A percentile compares a stretch with the other conserved stretches of the same genome.
These are phyloP conservation scores for Syngnathoides biaculeatus DNA, from an alignment of 2,113 vertebrate genomes.

Conservation along the genomic window DNA sequence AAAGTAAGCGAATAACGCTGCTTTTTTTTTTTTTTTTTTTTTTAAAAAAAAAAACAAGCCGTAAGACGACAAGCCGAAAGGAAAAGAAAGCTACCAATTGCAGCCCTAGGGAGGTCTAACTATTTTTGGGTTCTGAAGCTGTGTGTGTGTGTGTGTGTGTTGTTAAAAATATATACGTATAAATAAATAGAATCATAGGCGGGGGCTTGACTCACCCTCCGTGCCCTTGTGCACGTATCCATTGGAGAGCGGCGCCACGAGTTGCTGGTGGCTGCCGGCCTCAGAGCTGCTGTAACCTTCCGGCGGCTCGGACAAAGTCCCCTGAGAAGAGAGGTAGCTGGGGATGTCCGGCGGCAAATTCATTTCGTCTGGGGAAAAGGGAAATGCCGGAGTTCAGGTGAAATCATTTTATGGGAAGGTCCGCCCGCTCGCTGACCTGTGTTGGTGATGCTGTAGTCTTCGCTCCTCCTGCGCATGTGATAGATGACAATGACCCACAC, in stretches of 20 bases:
- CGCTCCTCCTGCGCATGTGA: conserved; percentile 89
- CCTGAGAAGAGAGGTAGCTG: conserved; percentile 95
- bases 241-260: conserved; percentile 85
- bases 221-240: conserved; percentile 83
- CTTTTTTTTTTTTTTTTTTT: no score
- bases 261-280: conserved; percentile 95
- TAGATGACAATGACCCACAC: conserved; percentile 99
- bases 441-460: conserved; percentile 96
- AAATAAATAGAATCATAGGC: no score
- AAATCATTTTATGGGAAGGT: neutral
- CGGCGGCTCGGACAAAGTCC: conserved; percentile 91
- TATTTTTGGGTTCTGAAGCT: no score
- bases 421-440: conserved; percentile 78
- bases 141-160: neutral
- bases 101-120: no score
- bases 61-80: no score
- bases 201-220: conserved; percentile 75
- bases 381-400: conserved; percentile 1
- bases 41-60: no score
- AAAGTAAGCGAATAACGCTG: no score
- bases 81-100: neutral
- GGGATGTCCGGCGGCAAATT: conserved; percentile 94
- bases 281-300: conserved; percentile 95
- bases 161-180: no score
- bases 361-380: conserved; percentile 87